Conservation (phyloP, 2,888 invertebrate species). For the Blera fallax region DNA sequence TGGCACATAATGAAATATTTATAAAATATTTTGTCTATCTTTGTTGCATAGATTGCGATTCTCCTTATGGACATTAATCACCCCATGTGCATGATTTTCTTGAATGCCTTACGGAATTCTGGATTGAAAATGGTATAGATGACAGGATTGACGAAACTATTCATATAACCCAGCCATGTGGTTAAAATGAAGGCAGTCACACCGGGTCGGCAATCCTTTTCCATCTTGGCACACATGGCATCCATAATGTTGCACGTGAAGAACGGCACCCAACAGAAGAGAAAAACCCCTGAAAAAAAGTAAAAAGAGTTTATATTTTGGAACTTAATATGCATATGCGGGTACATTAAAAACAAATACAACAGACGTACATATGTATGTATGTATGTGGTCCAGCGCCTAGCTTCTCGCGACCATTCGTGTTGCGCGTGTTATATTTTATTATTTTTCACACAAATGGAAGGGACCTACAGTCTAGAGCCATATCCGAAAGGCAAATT, state of each 20-base stretch:
- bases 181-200: constrained; percentile 95
- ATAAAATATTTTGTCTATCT: constrained; percentile 61
- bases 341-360: too few relatives aligned
- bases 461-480: too few relatives aligned
- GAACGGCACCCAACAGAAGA: constrained; percentile 99
- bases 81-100: constrained; percentile 92
- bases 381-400: too few relatives aligned
- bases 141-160: constrained; percentile 95
- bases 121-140: constrained; percentile 98
- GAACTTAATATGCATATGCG: too few relatives aligned
- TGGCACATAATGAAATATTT: constrained; percentile 63
- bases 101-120: constrained; percentile 99
- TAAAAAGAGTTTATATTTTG: neutral
- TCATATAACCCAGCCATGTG: constrained; percentile 99
- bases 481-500: too few relatives aligned
- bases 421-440: too few relatives aligned
- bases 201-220: constrained; percentile 90
- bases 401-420: too few relatives aligned
- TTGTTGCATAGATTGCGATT: neutral
- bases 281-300: constrained; percentile 93
- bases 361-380: too few relatives aligned
- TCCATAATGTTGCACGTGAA: constrained; percentile 99
- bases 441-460: too few relatives aligned
- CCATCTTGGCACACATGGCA: constrained; percentile 95
- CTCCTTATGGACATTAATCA: constrained; percentile 76